A percentile compares a stretch with the other conserved stretches of the same genome.
Evolutionary conservation across 2,797 vertebrate genomes (phyloP).

Genomic region (Masticophis lateralis): DNA sequence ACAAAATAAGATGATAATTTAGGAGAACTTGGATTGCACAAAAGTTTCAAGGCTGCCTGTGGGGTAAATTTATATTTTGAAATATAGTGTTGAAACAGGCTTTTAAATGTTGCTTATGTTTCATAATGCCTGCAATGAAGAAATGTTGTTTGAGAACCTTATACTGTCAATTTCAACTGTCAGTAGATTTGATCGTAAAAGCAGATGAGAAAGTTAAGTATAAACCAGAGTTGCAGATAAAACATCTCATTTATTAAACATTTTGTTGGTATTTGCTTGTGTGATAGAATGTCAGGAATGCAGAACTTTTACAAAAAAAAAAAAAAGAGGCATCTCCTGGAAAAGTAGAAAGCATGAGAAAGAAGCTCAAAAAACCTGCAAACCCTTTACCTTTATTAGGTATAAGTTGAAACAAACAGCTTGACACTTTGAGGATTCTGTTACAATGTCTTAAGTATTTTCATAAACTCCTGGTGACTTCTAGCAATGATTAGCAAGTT

Average conservation of each 20-base stretch:
- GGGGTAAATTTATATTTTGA: not conserved
- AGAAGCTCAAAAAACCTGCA: not conserved
- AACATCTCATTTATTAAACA: not conserved
- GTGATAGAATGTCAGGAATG: not conserved
- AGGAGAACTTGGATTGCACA: not conserved
- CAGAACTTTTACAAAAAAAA: not conserved
- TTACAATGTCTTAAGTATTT: not conserved
- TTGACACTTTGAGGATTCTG: not conserved
- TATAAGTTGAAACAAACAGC: not conserved
- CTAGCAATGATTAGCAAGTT: not conserved
- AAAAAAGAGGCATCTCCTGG: not conserved
- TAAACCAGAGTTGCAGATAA: not conserved
- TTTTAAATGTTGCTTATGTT: not conserved
- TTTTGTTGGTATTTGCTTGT: not conserved
- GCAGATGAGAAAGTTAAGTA: not conserved
- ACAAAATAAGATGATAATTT: not conserved
- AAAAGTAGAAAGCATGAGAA: not conserved
- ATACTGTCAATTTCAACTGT: not conserved
- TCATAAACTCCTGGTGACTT: not conserved
- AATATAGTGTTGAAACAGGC: not conserved
- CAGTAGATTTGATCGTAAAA: not conserved
- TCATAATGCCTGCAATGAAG: not conserved
- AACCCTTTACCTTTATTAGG: not conserved
- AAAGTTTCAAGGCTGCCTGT: not conserved
- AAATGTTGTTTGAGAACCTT: not conserved